Percentiles rank a stretch among this genome's conserved stretches.
Conservation (phyloP, 2,113 vertebrate species). For the Gasterosteus nipponicus region DNA sequence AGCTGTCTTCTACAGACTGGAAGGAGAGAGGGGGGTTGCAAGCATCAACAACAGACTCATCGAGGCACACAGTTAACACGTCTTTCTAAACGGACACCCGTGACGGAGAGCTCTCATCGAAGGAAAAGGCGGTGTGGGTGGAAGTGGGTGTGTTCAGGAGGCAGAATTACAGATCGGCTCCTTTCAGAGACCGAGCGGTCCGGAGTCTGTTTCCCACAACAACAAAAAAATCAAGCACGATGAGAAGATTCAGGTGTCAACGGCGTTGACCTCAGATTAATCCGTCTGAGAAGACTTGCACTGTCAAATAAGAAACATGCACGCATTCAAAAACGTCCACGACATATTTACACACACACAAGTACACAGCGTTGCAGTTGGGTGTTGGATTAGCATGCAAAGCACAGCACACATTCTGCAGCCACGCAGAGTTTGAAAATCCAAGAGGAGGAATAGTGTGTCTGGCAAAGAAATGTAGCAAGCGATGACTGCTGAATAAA, state of each 20-base stretch:
- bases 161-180: conserved; percentile 49
- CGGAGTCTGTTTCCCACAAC: conserved; percentile 19
- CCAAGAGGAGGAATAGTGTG: conserved; percentile 33
- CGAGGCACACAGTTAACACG: conserved; percentile 44
- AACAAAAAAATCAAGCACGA: background rate
- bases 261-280: conserved; percentile 36
- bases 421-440: conserved; percentile 30
- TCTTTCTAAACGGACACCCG: conserved; percentile 45
- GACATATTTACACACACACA: conserved; percentile 36
- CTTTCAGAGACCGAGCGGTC: conserved; percentile 61
- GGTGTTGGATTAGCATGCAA: conserved; percentile 60
- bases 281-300: conserved; percentile 35
- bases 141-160: conserved; percentile 53
- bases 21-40: conserved; percentile 62
- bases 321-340: conserved; percentile 37
- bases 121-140: conserved; percentile 49
- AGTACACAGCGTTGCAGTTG: conserved; percentile 22
- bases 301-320: conserved; percentile 31
- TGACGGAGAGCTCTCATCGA: conserved; percentile 42
- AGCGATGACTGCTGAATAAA: conserved; percentile 63
- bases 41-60: conserved; percentile 62
- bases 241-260: conserved; percentile 2
- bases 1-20: conserved; percentile 58
- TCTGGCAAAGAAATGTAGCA: conserved; percentile 47
- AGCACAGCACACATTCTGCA: conserved; percentile 32